Conservation (phyloP, 2,797 vertebrate species). For the Rhinogobio ventralis region DNA sequence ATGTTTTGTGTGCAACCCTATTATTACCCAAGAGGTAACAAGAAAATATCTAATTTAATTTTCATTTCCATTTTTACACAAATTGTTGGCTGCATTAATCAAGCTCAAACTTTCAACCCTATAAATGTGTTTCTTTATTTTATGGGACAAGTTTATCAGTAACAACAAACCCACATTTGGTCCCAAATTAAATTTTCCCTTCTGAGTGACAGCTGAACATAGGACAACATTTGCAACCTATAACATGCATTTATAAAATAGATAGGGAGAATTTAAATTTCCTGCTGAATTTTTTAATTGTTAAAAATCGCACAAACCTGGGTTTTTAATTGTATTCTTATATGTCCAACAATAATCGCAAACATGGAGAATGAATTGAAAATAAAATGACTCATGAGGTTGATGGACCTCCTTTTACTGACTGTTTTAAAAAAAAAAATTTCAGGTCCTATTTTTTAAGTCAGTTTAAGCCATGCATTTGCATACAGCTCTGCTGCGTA, state of each 20-base stretch:
- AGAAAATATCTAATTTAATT: neutral
- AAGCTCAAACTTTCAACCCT: neutral
- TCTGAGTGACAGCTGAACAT: neutral
- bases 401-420: neutral
- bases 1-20: neutral
- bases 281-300: too few relatives aligned
- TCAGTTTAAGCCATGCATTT: neutral
- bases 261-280: too few relatives aligned
- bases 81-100: neutral
- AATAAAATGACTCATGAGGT: neutral
- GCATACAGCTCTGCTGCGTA: neutral
- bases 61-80: neutral
- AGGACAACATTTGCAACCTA: too few relatives aligned
- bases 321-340: neutral
- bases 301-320: neutral
- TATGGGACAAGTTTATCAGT: neutral
- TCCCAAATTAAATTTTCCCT: neutral
- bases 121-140: neutral
- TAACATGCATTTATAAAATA: too few relatives aligned
- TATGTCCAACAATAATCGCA: neutral
- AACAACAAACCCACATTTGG: neutral
- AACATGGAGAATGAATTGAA: neutral
- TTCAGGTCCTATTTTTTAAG: neutral
- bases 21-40: neutral
- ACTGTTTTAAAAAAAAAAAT: neutral